These are phyloP conservation scores for Hypothenemus hampei DNA, from an alignment of 1,140 invertebrate genomes.

Conservation along the genomic window DNA sequence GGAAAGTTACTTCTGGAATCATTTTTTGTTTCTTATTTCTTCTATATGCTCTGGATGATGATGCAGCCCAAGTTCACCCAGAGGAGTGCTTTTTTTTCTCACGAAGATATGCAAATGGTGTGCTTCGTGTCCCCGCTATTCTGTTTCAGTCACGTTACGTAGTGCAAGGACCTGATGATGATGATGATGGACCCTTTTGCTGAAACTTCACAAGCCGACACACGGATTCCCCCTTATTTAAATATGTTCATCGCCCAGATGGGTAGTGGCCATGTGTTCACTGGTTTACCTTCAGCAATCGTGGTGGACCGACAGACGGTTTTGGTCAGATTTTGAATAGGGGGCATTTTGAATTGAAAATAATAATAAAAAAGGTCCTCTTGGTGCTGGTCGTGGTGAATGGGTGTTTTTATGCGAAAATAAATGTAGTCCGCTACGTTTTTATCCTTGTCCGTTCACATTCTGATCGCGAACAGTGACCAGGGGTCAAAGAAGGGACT, in stretches of 20 bases:
- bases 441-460: constrained; percentile 20
- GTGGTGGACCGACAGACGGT: constrained; percentile 1
- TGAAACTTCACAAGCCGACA: constrained; percentile 12
- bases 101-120: constrained; percentile 28
- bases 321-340: constrained; percentile 27
- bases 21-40: constrained; percentile 2
- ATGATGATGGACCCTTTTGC: not conserved
- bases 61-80: constrained; percentile 1
- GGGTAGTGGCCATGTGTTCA: constrained; percentile 1
- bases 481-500: constrained; percentile 34
- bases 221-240: constrained; percentile 28
- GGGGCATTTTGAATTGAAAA: constrained; percentile 20
- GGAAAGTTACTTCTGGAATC: constrained; percentile 11
- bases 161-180: no score
- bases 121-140: constrained; percentile 1
- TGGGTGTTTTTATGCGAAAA: constrained; percentile 27
- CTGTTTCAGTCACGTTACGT: not conserved
- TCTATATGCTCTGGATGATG: constrained; percentile 20
- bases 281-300: not conserved
- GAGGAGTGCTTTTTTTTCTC: constrained; percentile 23
- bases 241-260: constrained; percentile 18
- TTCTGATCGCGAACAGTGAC: constrained; percentile 23
- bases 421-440: constrained; percentile 28
- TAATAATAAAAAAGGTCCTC: constrained; percentile 30
- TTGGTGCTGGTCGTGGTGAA: constrained; percentile 15